Conservation (phyloP, 2,888 invertebrate genomes). For the Drosophila austrosaltans region DNA sequence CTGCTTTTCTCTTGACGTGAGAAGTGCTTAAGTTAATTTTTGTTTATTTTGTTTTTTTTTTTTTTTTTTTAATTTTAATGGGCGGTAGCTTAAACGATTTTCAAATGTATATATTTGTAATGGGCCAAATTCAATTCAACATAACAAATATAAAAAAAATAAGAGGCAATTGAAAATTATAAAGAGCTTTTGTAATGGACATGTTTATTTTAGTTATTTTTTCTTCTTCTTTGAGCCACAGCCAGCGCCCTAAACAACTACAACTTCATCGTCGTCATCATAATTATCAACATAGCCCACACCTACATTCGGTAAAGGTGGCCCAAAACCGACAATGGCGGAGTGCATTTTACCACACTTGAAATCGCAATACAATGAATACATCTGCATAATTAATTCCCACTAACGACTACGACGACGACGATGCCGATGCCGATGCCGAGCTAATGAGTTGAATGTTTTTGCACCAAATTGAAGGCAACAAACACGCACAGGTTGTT, state of each 20-base stretch:
- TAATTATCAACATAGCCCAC: conserved; percentile 48
- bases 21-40: conserved; percentile 57
- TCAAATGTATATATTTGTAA: conserved; percentile 55
- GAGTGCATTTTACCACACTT: conserved; percentile 79
- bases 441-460: conserved; percentile 70
- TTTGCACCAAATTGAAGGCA: conserved; percentile 77
- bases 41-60: conserved; percentile 25
- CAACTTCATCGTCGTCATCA: conserved; percentile 45
- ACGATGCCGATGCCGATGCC: conserved; percentile 49
- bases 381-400: conserved; percentile 79
- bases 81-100: conserved; percentile 61
- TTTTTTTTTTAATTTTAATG: conserved; percentile 9
- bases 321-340: conserved; percentile 50
- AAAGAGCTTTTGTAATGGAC: conserved; percentile 54
- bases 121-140: conserved; percentile 1
- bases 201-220: conserved; percentile 22
- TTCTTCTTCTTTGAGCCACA: conserved; percentile 7
- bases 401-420: conserved; percentile 63
- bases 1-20: conserved; percentile 49
- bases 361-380: conserved; percentile 79
- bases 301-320: conserved; percentile 43
- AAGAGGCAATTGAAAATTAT: conserved; percentile 25
- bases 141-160: conserved; percentile 27
- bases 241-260: conserved; percentile 48
- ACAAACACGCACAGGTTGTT: conserved; percentile 72